A percentile compares a stretch with the other conserved stretches of the same genome.
These are phyloP conservation scores for Pseudeuparius sepicola DNA, from an alignment of 2,888 invertebrate genomes.

Conservation along the genomic window DNA sequence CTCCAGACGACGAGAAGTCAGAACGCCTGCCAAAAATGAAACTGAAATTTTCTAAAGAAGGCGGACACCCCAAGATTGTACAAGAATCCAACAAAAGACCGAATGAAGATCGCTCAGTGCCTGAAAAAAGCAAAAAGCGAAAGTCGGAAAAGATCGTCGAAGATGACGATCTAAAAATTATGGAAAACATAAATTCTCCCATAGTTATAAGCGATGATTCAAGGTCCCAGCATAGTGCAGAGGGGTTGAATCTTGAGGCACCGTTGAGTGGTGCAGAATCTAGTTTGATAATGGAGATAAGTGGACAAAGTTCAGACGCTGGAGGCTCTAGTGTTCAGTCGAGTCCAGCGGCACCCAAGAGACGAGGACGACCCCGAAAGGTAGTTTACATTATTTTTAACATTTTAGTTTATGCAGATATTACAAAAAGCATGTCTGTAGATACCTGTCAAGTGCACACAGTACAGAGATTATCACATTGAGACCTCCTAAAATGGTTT, in stretches of 20 bases:
- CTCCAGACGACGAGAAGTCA: conserved; percentile 27
- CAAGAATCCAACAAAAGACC: conserved; percentile 25
- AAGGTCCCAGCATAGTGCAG: conserved; percentile 25
- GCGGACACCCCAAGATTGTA: conserved; percentile 37
- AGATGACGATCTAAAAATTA: conserved; percentile 26
- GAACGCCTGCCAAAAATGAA: conserved; percentile 45
- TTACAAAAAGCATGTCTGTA: too few species aligned
- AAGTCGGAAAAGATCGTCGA: conserved; percentile 11
- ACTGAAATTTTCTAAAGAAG: conserved; percentile 43
- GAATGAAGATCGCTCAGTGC: conserved; percentile 20
- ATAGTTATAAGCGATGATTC: conserved; percentile 30
- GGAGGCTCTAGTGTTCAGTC: too few species aligned
- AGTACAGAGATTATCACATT: too few species aligned
- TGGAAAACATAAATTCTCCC: conserved; percentile 24
- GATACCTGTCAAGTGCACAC: too few species aligned
- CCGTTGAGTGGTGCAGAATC: too few species aligned
- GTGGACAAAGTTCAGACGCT: too few species aligned
- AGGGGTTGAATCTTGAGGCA: too few species aligned
- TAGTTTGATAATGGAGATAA: too few species aligned
- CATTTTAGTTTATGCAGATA: too few species aligned
- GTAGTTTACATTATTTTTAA: too few species aligned
- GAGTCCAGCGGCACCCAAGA: conserved; percentile 36
- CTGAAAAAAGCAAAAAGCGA: conserved; percentile 22
- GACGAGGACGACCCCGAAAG: conserved; percentile 44
- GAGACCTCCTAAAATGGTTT: too few species aligned